Evolutionary conservation across 2,113 vertebrate species (phyloP), one percentile per base, ranked within the genome.

Genomic region (Oryzias javanicus): DNA sequence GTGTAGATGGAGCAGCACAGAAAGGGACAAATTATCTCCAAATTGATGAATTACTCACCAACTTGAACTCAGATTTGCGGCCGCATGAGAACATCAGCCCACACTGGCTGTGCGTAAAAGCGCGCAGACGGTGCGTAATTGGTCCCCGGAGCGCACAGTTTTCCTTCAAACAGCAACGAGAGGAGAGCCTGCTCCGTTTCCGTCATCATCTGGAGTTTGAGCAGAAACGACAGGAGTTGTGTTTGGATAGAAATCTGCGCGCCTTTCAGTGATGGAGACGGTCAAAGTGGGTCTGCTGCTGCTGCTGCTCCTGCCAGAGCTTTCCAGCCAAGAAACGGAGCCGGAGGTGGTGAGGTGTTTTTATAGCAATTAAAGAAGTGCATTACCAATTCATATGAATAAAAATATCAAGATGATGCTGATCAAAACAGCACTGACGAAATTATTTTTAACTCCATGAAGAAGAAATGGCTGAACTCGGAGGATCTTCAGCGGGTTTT

Each of bases 191-290:
- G 35, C 35, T 35, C 17, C 6, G 46, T 18, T 27, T n/a, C 1
- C 6, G 10, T 10, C 8, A 47, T 54, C 6, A 45, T 2, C 42
- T 51, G 19, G 19, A 61, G 22, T 4, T 24, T n/a, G 41, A 20
- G 2, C 16, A 7, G 4, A 47, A 49, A 3, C 3, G 5, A 17
- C 12, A 7, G 4, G 0, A 40, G 35, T 58, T 70, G 7, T 4
- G 6, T 49, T 19, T 24, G 17, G 6, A 13, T 15, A 17, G 35
- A 50, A 42, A 74, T 63, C 42, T 49, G 62, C 67, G 42, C 50
- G n/a, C n/a, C n/a, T 15, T 82, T 85, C 54, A 62, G 91, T 4
- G 64, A 80, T 96, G 95, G 94, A 92, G 73, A 79, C 79, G 20
- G 50, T 88, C 17, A 73, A 93, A 81, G 82, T 90, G 17, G 49